Conservation (phyloP, 2,888 invertebrate genomes). For the Microctonus hyperodae region DNA sequence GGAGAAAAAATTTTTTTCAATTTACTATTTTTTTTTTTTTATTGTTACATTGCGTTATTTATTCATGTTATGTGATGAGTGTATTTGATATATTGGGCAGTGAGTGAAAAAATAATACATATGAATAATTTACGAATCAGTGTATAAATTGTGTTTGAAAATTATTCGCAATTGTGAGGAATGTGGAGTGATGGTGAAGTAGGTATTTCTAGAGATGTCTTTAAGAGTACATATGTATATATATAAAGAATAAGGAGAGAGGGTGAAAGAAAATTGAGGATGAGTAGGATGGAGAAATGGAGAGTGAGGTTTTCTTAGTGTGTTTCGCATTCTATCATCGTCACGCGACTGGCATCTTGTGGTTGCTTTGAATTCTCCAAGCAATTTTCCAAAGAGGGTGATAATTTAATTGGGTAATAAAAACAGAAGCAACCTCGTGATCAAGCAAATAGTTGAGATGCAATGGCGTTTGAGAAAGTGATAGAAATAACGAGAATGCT, state of each 20-base stretch:
- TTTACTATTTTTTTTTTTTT: neutral
- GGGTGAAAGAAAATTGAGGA: neutral
- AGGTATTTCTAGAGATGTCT: neutral
- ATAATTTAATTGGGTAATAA: conserved; percentile 50
- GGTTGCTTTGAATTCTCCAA: conserved; percentile 5
- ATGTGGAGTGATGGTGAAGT: neutral
- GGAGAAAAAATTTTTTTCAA: too few species aligned
- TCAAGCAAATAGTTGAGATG: conserved; percentile 10
- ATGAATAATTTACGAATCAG: neutral
- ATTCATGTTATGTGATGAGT: conserved; percentile 5
- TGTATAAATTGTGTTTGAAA: conserved; percentile 14
- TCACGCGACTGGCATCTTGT: neutral
- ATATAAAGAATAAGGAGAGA: neutral
- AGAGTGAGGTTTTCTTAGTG: neutral
- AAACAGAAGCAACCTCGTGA: conserved; percentile 38
- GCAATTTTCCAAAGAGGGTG: conserved; percentile 46
- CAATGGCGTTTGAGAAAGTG: neutral
- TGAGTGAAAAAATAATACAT: neutral
- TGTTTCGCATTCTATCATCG: conserved; percentile 22
- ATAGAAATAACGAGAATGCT: neutral
- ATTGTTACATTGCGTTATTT: too few species aligned
- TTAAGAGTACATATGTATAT: neutral
- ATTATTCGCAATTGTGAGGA: neutral
- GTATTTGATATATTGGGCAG: neutral
- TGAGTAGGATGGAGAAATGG: neutral